These are phyloP conservation scores for Planococcus citri DNA, from an alignment of 1,140 invertebrate genomes.

Conservation along the genomic window DNA sequence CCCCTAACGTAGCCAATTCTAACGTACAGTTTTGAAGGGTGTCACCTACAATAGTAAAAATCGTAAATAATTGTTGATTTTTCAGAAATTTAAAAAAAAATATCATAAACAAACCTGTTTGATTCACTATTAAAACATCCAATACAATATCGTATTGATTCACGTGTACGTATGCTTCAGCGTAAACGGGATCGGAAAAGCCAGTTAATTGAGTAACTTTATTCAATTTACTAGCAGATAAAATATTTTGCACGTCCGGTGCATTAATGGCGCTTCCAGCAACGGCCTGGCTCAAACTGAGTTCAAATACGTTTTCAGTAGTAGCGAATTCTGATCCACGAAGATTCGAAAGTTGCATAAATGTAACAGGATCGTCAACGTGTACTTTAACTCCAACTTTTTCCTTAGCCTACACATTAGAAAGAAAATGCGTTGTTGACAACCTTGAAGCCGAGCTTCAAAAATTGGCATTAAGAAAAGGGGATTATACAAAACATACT, in stretches of 20 bases:
- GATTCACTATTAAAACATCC: constrained; percentile 96
- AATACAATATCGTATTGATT: constrained; percentile 98
- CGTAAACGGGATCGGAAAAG: constrained; percentile 97
- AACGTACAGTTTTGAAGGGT: constrained; percentile 96
- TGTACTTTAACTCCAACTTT: constrained; percentile 60
- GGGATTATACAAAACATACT: constrained; percentile 27
- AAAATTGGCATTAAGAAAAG: not conserved
- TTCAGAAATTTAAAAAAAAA: not conserved
- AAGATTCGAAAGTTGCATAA: constrained; percentile 66
- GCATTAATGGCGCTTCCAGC: constrained; percentile 39
- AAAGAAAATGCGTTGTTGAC: not conserved
- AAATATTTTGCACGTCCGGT: constrained; percentile 23
- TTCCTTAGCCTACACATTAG: constrained; percentile 43
- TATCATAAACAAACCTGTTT: constrained; percentile 51
- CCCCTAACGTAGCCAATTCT: constrained; percentile 93
- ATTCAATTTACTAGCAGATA: constrained; percentile 49
- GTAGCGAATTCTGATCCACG: constrained; percentile 54
- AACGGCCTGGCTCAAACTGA: constrained; percentile 83
- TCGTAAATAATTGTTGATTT: constrained; percentile 23
- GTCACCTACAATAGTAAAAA: constrained; percentile 44
- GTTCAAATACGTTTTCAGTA: constrained; percentile 84
- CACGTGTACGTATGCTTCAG: constrained; percentile 97
- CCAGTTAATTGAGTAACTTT: constrained; percentile 99
- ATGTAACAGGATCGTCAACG: constrained; percentile 75
- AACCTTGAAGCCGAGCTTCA: too few species aligned